Base-by-base conservation (phyloP, 2,888 invertebrate genomes). In the Erynnis tages region DNA sequence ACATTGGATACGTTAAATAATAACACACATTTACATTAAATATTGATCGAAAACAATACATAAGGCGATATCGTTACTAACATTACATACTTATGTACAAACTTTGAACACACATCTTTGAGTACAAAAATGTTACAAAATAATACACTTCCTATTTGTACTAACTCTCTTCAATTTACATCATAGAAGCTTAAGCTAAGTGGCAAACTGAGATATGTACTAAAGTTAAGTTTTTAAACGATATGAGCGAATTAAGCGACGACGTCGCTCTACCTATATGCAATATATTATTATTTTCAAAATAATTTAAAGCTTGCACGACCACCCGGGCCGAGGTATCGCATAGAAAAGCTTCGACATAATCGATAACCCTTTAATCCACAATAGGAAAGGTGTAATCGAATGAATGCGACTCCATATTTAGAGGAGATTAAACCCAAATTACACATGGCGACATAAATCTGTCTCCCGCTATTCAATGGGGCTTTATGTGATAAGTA, bases 191-290 rank as follows among this genome's bases (percentile, higher is more conserved):
- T 65, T 62, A 23, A 17, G 27, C 69, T 81, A 82, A 67, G 78
- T 83, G 83, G 83, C 83, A 82, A 79, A 79, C 69, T 79, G 81
- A 76, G 85, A 85, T 86, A 85, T 81, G 82, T 82, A 67, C 66
- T 73, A 78, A 76, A 73, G 59, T 65, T 67, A 53, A 59, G 45
- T 56, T 62, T 61, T 63, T 53, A 46, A 41, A 59, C 52, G 67
- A 68, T 67, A 68, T 66, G 66, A 62, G 56, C 54, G 38, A 54
- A 46, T 53, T 43, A 21, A 65, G n/a, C 57, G 71, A 78, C 76
- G n/a, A 80, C 76, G 73, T 73, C 30, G 54, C 66, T 32, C 30
- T 43, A 25, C 19, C 16, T 62, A 65, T 54, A 55, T 53, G 44
- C 44, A 55, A 55, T 62, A 59, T 55, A 57, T 58, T 41, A 73